Conservation (phyloP, 1,140 invertebrate species). For the Latrodectus geometricus region DNA sequence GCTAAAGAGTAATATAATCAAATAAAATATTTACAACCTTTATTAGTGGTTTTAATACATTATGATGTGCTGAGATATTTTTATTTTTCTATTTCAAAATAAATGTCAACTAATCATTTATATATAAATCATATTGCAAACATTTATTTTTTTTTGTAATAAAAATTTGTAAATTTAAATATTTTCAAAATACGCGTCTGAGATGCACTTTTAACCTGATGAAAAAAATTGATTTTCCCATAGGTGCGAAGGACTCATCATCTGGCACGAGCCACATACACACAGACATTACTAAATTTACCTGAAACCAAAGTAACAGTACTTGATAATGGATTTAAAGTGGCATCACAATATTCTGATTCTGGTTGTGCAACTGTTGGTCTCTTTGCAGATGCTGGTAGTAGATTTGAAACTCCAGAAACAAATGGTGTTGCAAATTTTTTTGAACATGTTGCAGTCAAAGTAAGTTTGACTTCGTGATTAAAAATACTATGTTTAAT, state of each 20-base stretch:
- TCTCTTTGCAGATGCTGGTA: slow-evolving; percentile 99
- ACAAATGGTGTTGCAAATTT: slow-evolving; percentile 99
- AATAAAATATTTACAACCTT: no score
- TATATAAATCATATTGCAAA: no score
- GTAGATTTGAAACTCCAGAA: slow-evolving; percentile 90
- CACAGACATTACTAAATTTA: slow-evolving; percentile 77
- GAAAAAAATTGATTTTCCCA: not conserved
- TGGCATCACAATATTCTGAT: slow-evolving; percentile 96
- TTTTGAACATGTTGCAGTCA: slow-evolving; percentile 99
- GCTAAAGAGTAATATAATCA: no score
- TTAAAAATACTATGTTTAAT: no score
- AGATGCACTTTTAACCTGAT: no score
- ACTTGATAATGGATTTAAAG: slow-evolving; percentile 89
- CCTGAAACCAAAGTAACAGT: slow-evolving; percentile 90
- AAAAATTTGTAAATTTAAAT: no score
- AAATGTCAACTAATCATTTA: no score
- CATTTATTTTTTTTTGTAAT: no score
- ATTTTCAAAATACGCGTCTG: no score
- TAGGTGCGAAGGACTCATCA: slow-evolving; percentile 32
- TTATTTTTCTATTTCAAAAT: no score
- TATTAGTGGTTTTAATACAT: no score
- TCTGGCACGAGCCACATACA: slow-evolving; percentile 23
- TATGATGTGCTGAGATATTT: no score
- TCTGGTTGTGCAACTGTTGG: slow-evolving; percentile 96
- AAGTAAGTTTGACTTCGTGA: slow-evolving; percentile 74